phyloP scores from a whole-genome alignment of 2,113 vertebrate genomes.

The Apus apus region DNA sequence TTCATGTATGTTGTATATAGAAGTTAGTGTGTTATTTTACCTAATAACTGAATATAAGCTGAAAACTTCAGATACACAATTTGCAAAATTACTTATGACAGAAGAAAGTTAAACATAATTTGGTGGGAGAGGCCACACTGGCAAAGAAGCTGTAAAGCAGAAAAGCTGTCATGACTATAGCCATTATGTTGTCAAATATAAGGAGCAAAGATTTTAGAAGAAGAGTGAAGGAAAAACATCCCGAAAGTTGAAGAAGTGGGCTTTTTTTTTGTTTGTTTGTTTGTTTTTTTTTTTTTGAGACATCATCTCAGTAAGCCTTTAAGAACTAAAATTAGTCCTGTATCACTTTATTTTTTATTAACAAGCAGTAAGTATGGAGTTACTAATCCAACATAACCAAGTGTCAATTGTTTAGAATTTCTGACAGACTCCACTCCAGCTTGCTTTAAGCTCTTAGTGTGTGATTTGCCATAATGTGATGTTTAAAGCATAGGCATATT shows the following conservation, averaged over 20 bases:
- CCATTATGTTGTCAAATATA: not conserved
- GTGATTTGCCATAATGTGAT: not conserved
- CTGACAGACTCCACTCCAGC: not conserved
- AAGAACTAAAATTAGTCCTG: not conserved
- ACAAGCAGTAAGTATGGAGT: not conserved
- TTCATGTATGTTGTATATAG: not conserved
- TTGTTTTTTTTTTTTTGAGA: not conserved
- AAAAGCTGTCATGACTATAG: not conserved
- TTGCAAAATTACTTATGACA: not conserved
- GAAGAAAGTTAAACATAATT: not conserved
- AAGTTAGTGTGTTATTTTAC: not conserved
- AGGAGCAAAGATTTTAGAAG: not conserved
- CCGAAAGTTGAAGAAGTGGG: not conserved
- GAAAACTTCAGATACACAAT: not conserved
- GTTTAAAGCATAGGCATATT: not conserved
- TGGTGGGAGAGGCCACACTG: not conserved
- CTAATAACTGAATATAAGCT: not conserved
- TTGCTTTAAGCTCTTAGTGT: not conserved
- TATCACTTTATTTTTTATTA: not conserved
- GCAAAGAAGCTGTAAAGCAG: not conserved
- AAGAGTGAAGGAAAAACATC: not conserved
- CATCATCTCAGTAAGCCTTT: not conserved
- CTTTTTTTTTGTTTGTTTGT: not conserved
- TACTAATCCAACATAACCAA: not conserved
- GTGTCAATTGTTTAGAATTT: not conserved